Conservation (phyloP, 2,888 invertebrate genomes). For the Ennomos erosarius region DNA sequence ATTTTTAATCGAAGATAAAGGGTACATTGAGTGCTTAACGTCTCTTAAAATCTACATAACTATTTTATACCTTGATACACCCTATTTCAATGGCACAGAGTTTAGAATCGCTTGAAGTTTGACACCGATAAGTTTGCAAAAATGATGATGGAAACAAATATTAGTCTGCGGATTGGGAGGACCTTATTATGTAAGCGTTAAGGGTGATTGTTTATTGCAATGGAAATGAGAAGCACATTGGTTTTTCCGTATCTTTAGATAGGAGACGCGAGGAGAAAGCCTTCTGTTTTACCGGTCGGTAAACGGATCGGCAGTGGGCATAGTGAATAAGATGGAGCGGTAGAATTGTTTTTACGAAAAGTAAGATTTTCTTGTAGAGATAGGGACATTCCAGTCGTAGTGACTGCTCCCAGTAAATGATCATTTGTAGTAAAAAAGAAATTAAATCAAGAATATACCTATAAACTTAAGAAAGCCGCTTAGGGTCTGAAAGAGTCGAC, state of each 20-base stretch:
- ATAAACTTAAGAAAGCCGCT: no score
- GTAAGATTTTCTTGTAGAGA: no score
- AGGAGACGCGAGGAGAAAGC: slow-evolving; percentile 75
- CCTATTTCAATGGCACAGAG: slow-evolving; percentile 16
- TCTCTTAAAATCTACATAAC: slow-evolving; percentile 55
- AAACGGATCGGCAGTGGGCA: slow-evolving; percentile 53
- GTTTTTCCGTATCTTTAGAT: slow-evolving; percentile 69
- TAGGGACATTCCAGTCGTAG: no score
- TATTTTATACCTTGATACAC: slow-evolving; percentile 26
- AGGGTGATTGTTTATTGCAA: slow-evolving; percentile 39
- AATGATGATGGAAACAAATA: slow-evolving; percentile 26
- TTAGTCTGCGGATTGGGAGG: slow-evolving; percentile 25
- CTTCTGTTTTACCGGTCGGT: slow-evolving; percentile 80
- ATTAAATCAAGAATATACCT: no score
- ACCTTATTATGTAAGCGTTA: slow-evolving; percentile 32
- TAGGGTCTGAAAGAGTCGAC: no score
- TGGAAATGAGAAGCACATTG: slow-evolving; percentile 38
- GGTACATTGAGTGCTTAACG: slow-evolving; percentile 81
- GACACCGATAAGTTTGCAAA: slow-evolving; percentile 10
- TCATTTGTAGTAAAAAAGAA: no score
- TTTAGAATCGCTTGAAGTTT: neutral
- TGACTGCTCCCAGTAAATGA: no score
- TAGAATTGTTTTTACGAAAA: no score
- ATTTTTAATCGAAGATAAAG: slow-evolving; percentile 84
- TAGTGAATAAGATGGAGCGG: slow-evolving; percentile 30